Base-by-base conservation (phyloP, 2,888 invertebrate genomes). In the Adelphocoris suturalis region DNA sequence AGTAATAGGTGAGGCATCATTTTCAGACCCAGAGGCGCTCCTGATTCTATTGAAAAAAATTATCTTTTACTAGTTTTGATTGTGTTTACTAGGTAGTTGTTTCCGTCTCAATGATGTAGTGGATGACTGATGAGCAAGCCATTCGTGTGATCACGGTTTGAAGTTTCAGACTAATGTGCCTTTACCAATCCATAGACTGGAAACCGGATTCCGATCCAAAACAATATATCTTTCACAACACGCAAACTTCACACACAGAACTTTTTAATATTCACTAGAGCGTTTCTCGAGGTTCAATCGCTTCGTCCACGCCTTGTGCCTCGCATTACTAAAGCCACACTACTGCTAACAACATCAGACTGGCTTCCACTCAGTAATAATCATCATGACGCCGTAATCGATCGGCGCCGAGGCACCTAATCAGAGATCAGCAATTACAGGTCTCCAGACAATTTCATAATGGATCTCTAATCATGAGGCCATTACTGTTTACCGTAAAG, bases 211-310 rank as follows among this genome's bases (percentile, higher is more conserved):
- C 37, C 37, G 37, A 37, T 37, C 37, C 2, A 37, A 37, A 37
- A 47, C 80, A 47, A 81, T 81, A 46, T 9, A 47, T 81, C 47
- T 81, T 82, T 82, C 82, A 52, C 46, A 52, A 82, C 82, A 82
- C 52, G 82, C 47, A 52, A 82, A 82, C 23, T 47, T n/a, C 16
- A 46, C 16, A n/a, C n/a, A 52, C 52, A 52, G 16, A 76, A 52
- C 82, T 23, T 19, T 48, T 82, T 82, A 52, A 82, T 82, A 82
- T 82, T 46, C 78, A 78, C 12, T 3, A 16, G 78, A 68, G 68
- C n/a, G n/a, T n/a, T 68, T 0, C 68, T 23, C 28, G n/a, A n/a
- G n/a, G n/a, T n/a, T n/a, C n/a, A n/a, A n/a, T n/a, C n/a, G n/a
- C 78, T 78, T 78, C 37, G 78, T 78, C 78, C 78, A 78, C 78